These are phyloP conservation scores for Myotis lucifugus DNA, from an alignment of 2,113 vertebrate genomes.

Conservation along the genomic window DNA sequence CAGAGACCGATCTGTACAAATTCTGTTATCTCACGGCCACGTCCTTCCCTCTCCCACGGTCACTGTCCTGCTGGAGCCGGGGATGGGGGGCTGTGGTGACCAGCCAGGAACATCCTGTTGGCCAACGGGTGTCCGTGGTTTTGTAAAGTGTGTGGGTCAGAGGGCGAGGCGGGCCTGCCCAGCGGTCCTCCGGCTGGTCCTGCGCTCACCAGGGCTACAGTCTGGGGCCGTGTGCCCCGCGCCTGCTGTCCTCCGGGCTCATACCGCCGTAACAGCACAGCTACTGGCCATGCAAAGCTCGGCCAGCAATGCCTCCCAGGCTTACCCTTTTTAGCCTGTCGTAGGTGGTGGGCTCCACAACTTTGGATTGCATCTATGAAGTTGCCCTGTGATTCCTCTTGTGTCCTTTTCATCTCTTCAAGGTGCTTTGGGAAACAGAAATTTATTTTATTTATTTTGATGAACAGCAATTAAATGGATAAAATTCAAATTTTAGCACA, in stretches of 20 bases:
- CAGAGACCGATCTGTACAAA: neutral
- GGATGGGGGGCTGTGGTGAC: neutral
- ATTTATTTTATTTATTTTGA: neutral
- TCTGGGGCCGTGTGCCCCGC: neutral
- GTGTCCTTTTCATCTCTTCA: neutral
- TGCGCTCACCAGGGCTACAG: neutral
- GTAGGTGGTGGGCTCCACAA: too few relatives aligned
- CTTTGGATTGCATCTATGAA: neutral
- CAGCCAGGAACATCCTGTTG: neutral
- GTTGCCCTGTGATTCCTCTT: neutral
- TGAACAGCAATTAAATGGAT: neutral
- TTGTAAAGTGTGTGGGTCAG: neutral
- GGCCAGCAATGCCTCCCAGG: too few relatives aligned
- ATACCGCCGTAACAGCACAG: neutral
- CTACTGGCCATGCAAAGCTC: neutral
- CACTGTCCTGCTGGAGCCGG: neutral
- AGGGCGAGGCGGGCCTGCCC: neutral
- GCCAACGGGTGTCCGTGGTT: neutral
- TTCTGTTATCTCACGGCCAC: neutral
- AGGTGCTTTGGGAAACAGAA: neutral
- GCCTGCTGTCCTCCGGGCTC: neutral
- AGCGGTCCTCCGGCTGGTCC: rapidly evolving
- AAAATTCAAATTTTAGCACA: neutral
- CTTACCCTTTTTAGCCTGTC: too few relatives aligned
- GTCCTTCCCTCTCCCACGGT: neutral